These are phyloP conservation scores for Pseudopipra pipra DNA, from an alignment of 2,113 vertebrate species.

Conservation along the genomic window DNA sequence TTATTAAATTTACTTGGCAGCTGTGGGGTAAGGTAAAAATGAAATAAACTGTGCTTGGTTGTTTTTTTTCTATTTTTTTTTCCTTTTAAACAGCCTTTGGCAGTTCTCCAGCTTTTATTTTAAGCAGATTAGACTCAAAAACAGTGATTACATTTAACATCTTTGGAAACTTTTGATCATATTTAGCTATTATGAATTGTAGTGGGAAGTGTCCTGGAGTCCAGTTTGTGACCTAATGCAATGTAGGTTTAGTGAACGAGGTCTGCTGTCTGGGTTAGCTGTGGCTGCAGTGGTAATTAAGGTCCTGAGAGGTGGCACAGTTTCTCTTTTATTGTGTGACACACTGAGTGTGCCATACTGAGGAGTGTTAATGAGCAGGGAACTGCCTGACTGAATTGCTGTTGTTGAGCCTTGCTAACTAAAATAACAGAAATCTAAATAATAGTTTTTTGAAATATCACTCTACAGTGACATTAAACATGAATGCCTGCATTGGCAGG, in stretches of 20 bases:
- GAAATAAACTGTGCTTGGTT: slow-evolving; percentile 43
- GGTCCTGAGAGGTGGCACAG: background rate
- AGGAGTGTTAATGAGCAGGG: background rate
- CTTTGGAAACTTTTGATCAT: slow-evolving; percentile 31
- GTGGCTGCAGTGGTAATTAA: background rate
- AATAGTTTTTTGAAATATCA: background rate
- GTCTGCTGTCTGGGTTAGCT: background rate
- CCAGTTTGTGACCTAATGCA: background rate
- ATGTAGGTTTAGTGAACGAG: background rate
- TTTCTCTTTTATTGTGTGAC: background rate
- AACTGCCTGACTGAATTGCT: background rate
- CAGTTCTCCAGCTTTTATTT: slow-evolving; percentile 63
- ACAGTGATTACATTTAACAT: slow-evolving; percentile 39
- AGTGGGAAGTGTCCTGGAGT: background rate
- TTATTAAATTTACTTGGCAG: slow-evolving; percentile 76
- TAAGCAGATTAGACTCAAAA: slow-evolving; percentile 58
- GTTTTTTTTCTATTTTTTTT: background rate
- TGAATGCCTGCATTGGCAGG: background rate
- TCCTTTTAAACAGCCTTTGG: slow-evolving; percentile 53
- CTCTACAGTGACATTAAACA: background rate
- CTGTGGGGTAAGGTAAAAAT: slow-evolving; percentile 64
- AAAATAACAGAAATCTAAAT: background rate
- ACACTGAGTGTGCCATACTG: accelerated
- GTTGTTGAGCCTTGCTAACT: background rate
- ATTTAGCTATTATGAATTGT: background rate